Evolutionary conservation across 2,888 invertebrate species (phyloP), one percentile per base, ranked within the genome.

Genomic region (Ophion ventricosus): DNA sequence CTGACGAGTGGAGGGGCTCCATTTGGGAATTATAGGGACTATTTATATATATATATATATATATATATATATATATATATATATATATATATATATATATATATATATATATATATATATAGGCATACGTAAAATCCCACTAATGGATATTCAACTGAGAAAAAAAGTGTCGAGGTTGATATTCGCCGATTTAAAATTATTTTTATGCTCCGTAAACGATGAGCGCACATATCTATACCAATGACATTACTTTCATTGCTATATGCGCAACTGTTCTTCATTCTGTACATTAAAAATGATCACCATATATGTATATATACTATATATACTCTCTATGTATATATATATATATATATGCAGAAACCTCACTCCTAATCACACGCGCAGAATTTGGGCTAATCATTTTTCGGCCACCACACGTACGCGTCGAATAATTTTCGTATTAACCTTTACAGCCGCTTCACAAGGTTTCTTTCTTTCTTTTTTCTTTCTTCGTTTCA

Each of bases 191-290:
- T 3, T 59, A 20, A 11, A 43, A 64, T 49, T 23, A 35, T 73
- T 82, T 82, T 35, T 11, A 63, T 56, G 40, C 43, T 49, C 40
- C 20, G 29, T n/a, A 14, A 64, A 66, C 43, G 64, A 49, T 43
- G 29, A 54, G 26, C 76, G 10, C 11, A 61, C 29, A 49, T 20
- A 40, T 63, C 26, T 63, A 23, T 35, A 64, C 63, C 29, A 67
- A 78, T 74, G 63, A 78, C 82, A 61, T 66, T 82, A 69, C 63
- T 82, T 73, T 73, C 69, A 63, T 78, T 74, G 61, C 59, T 43
- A 17, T 49, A 49, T 2, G 17, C 14, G 17, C 40, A 23, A 61
- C 35, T 69, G 63, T 74, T 70, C 25, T 74, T 29, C 17, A 64
- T 57, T 79, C 63, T 82, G 14, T 17, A 17, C 49, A 49, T 11